Base-by-base conservation (phyloP, 2,888 invertebrate species). In the Zele albiditarsus region DNA sequence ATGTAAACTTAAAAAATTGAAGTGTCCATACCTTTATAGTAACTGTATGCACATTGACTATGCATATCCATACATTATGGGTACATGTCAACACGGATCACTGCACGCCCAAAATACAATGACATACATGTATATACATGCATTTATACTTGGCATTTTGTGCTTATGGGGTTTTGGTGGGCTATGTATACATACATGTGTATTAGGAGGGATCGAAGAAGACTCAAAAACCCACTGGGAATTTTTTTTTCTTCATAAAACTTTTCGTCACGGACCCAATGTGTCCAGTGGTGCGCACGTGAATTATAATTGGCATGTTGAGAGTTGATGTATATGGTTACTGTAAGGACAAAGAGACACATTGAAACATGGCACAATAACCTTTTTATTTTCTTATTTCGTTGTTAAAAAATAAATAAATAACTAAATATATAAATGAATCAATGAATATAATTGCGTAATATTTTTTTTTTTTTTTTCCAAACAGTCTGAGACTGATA, bases 51-150 rank as follows among this genome's bases (percentile, higher is more conserved):
- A 16, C 46, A 46, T 68, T 28, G 6, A 49, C 20, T 66, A 42
- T 66, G 42, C 46, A 49, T 27, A 46, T n/a, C 10, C 25, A n/a
- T 63, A 38, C 33, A 63, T n/a, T n/a, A n/a, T 60, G n/a, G 46
- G 66, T 16, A 82, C 76, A 80, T 79, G 82, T 84, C 83, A 80
- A 80, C 78, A 78, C 70, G 73, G 76, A 81, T 82, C 79, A 79
- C 74, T 80, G 80, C 84, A 82, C 83, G 84, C 84, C 79, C 80
- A 80, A 78, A 80, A 80, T 74, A 80, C 76, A 71, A 77, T 67
- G 69, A 77, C 73, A 14, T 72, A 49, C n/a, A 16, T 67, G 42
- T 67, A 67, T 67, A 67, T 27, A 67, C 46, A 67, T 67, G 71
- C n/a, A 62, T 58, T 68, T 62, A 46, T 31, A 31, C 60, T 66